phyloP scores from a whole-genome alignment of 2,888 invertebrate genomes.

The Seira musarum region DNA sequence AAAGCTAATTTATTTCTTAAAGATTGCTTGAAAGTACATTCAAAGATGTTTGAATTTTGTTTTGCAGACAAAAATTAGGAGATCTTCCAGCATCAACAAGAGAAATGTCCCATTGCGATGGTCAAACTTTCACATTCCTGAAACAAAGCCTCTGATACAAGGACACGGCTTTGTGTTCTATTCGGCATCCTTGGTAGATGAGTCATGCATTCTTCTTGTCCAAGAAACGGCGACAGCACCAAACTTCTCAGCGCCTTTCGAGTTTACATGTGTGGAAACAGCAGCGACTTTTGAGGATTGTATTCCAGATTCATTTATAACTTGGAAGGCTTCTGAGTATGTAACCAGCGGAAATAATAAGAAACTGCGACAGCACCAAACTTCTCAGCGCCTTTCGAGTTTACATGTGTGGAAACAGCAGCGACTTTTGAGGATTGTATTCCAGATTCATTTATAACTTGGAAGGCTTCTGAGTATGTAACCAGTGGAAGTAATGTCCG shows the following conservation, averaged over 20 bases:
- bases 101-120: constrained; percentile 56
- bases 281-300: constrained; percentile 66
- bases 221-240: constrained; percentile 61
- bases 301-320: constrained; percentile 63
- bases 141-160: constrained; percentile 52
- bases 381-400: constrained; percentile 61
- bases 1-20: too few relatives aligned
- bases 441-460: constrained; percentile 64
- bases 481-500: constrained; percentile 21
- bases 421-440: constrained; percentile 67
- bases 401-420: constrained; percentile 63
- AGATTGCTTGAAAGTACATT: too few relatives aligned
- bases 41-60: constrained; percentile 18
- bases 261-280: constrained; percentile 65
- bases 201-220: constrained; percentile 64
- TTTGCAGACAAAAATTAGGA: constrained; percentile 65
- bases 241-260: constrained; percentile 56
- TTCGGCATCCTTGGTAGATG: constrained; percentile 64
- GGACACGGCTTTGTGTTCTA: constrained; percentile 68
- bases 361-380: constrained; percentile 55
- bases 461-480: constrained; percentile 65
- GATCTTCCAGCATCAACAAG: constrained; percentile 44
- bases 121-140: constrained; percentile 61
- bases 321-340: constrained; percentile 66
- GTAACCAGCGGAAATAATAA: constrained; percentile 61